Conservation (phyloP, 1,140 invertebrate genomes). For the Galleria mellonella region DNA sequence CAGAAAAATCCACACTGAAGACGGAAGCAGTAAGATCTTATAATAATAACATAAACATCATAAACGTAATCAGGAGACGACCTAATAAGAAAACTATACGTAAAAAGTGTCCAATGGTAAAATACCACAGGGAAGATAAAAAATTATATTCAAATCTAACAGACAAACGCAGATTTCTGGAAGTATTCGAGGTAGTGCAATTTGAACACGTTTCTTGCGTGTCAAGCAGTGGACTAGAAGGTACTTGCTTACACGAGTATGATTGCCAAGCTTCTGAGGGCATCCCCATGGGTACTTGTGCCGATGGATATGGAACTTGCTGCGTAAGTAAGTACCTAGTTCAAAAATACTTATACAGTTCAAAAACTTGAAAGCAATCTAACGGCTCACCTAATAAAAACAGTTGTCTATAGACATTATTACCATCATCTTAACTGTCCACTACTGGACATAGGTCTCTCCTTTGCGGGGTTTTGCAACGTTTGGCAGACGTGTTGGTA, state of each 20-base stretch:
- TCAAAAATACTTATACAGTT: too few relatives aligned
- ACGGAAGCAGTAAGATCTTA: conserved; percentile 1
- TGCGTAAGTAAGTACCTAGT: conserved; percentile 79
- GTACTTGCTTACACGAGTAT: conserved; percentile 79
- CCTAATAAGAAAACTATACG: conserved; percentile 22
- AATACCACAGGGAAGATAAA: conserved; percentile 10
- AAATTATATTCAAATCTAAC: conserved; percentile 9
- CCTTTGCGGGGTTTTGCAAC: too few relatives aligned
- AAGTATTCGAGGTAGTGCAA: conserved; percentile 82
- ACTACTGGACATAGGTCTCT: too few relatives aligned
- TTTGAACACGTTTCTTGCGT: conserved; percentile 80
- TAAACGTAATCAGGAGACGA: conserved; percentile 6
- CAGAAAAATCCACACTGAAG: too few relatives aligned
- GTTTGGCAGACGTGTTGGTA: too few relatives aligned
- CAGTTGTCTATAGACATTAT: too few relatives aligned
- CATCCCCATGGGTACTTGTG: conserved; percentile 78
- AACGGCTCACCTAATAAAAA: too few relatives aligned
- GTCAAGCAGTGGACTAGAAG: conserved; percentile 73
- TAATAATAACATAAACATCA: conserved; percentile 7
- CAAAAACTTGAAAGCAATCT: too few relatives aligned
- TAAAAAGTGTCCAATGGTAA: conserved; percentile 14
- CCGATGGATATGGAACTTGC: conserved; percentile 84
- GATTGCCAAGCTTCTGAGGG: conserved; percentile 80
- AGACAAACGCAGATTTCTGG: conserved; percentile 67
- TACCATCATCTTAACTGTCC: too few relatives aligned